phyloP scores from a whole-genome alignment of 2,888 invertebrate species.

The Theretra japonica region DNA sequence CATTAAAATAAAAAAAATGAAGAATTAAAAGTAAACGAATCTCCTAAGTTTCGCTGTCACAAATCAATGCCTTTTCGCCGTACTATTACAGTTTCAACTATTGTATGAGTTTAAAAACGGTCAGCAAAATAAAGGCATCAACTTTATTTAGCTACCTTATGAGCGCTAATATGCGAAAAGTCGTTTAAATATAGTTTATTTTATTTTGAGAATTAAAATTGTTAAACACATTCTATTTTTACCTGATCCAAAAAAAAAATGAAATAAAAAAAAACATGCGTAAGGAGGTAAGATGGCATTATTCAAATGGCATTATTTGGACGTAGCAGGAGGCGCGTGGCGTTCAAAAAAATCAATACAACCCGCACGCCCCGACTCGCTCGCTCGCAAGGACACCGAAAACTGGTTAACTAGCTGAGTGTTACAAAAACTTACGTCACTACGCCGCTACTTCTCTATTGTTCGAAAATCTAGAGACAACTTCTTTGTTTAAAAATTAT shows the following conservation, averaged over 20 bases:
- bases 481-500: not conserved
- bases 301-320: conserved; percentile 63
- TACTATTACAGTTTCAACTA: not conserved
- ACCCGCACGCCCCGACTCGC: conserved; percentile 60
- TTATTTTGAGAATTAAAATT: too few relatives aligned
- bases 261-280: conserved; percentile 34
- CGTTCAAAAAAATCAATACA: conserved; percentile 75
- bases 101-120: too few relatives aligned
- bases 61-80: not conserved
- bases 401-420: conserved; percentile 55
- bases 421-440: conserved; percentile 51
- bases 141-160: too few relatives aligned
- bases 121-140: too few relatives aligned
- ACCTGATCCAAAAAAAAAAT: not conserved
- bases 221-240: not conserved
- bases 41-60: not conserved
- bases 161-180: too few relatives aligned
- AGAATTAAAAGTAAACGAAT: not conserved
- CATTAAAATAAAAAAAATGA: not conserved
- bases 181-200: too few relatives aligned
- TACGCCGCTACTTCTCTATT: conserved; percentile 14
- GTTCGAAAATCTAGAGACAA: conserved; percentile 3
- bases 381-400: conserved; percentile 63
- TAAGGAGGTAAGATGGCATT: conserved; percentile 53
- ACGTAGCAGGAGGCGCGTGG: conserved; percentile 57